Base-by-base conservation (phyloP, 2,888 invertebrate genomes). In the Trichogramma evanescens region DNA sequence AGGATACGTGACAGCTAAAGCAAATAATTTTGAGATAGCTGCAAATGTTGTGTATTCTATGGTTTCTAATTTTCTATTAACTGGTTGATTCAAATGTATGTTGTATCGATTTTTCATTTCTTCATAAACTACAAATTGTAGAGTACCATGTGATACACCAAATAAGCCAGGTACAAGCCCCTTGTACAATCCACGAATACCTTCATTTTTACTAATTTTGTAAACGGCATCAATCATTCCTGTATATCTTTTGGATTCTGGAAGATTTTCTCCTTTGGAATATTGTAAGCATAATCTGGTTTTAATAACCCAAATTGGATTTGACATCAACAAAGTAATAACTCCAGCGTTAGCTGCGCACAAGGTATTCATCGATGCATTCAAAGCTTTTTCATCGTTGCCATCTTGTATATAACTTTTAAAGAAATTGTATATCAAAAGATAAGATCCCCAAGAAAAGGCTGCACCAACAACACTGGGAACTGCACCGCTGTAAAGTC, bases 231-330 rank as follows among this genome's bases (percentile, higher is more conserved):
- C 95, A 9, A 88, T 77, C 89, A 96, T 93, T 65, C 98, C 97
- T 60, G 84, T 86, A 79, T 98, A 99, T 68, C 84, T 81, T 74
- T 87, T 87, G 66, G 82, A 81, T 57, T 85, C 84, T 13, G 77
- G 73, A 39, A 77, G 69, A 56, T 77, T 59, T 39, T 74, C 67
- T 62, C 82, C 84, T 59, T 88, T 88, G 72, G 85, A 85, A 79
- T 96, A 97, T 80, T 99, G 98, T 68, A 99, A 84, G 75, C 98
- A 99, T 64, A 99, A 84, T 58, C 97, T 83, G 1, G 99, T 99
- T 83, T 99, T 99, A 61, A 96, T 93, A 68, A 99, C 97, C 98
- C 98, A 99, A 71, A 99, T 91, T 53, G 99, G 99, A 81, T 99
- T 99, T 54, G 98, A 97, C 80, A 97, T 85, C 54, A 93, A 75